These are phyloP conservation scores for Melieria omissa DNA, from an alignment of 2,888 invertebrate species.

Conservation along the genomic window DNA sequence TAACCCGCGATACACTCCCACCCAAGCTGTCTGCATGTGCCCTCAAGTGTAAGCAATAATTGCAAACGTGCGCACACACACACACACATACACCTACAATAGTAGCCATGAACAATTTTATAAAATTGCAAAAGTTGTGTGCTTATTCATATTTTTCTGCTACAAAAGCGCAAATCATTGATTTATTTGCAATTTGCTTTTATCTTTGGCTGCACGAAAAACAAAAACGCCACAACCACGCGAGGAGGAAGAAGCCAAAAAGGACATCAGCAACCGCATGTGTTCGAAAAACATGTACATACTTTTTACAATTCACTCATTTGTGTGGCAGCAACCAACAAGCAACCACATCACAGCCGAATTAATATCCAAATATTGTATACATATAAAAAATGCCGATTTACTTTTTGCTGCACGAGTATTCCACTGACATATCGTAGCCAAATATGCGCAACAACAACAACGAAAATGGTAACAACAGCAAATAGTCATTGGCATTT, in stretches of 20 bases:
- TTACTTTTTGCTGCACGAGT: slow-evolving; percentile 16
- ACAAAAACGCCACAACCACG: slow-evolving; percentile 7
- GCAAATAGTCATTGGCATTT: slow-evolving; percentile 46
- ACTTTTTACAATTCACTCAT: neutral
- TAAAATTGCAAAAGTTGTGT: neutral
- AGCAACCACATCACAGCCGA: slow-evolving; percentile 40
- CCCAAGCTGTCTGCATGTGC: slow-evolving; percentile 37
- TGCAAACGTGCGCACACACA: slow-evolving; percentile 39
- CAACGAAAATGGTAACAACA: neutral
- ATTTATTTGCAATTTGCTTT: slow-evolving; percentile 46
- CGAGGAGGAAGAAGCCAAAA: too few relatives aligned
- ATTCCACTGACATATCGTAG: slow-evolving; percentile 39
- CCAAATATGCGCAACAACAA: slow-evolving; percentile 32
- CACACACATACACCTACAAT: neutral
- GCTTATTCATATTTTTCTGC: slow-evolving; percentile 26
- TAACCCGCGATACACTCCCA: slow-evolving; percentile 10
- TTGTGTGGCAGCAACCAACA: neutral
- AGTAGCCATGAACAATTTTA: neutral
- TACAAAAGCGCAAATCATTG: slow-evolving; percentile 45
- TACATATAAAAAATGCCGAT: slow-evolving; percentile 14
- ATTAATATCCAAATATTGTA: slow-evolving; percentile 43
- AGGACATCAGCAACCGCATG: too few relatives aligned
- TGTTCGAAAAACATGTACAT: too few relatives aligned
- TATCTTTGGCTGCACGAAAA: slow-evolving; percentile 35
- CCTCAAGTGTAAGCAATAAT: slow-evolving; percentile 46